Percentiles rank a stretch among this genome's conserved stretches.
Conservation (phyloP, 92 coral and sea anemone genomes). For the Umimayanthus kanabou region DNA sequence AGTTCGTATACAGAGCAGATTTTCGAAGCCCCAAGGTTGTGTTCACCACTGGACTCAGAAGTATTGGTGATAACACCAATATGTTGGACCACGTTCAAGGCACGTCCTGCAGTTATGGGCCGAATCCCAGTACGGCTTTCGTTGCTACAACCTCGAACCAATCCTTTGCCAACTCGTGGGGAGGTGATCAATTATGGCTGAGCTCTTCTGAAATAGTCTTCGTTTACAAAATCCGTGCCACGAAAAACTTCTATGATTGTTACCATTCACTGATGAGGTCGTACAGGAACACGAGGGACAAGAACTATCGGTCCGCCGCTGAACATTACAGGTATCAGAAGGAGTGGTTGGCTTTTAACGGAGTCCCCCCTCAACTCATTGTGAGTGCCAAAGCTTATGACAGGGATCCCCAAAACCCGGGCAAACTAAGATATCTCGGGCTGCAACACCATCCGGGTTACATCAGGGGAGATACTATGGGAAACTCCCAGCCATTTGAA, state of each 20-base stretch:
- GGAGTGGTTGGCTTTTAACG: not conserved
- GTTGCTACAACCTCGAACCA: not conserved
- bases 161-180: not conserved
- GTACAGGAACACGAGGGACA: not conserved
- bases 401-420: not conserved
- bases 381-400: not conserved
- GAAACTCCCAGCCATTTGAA: not conserved
- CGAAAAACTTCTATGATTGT: not conserved
- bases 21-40: not conserved
- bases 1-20: not conserved
- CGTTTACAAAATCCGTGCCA: not conserved
- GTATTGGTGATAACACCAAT: not conserved
- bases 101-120: not conserved
- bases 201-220: not conserved
- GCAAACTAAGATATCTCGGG: not conserved
- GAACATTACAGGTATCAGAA: not conserved
- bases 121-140: not conserved
- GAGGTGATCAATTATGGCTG: not conserved
- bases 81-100: not conserved
- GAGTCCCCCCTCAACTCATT: not conserved
- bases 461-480: not conserved
- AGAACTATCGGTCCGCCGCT: not conserved
- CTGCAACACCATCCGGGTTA: not conserved
- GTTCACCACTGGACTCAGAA: not conserved
- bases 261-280: not conserved